Evolutionary conservation across 1,140 invertebrate species (phyloP).

Genomic region (Panulirus ornatus): DNA sequence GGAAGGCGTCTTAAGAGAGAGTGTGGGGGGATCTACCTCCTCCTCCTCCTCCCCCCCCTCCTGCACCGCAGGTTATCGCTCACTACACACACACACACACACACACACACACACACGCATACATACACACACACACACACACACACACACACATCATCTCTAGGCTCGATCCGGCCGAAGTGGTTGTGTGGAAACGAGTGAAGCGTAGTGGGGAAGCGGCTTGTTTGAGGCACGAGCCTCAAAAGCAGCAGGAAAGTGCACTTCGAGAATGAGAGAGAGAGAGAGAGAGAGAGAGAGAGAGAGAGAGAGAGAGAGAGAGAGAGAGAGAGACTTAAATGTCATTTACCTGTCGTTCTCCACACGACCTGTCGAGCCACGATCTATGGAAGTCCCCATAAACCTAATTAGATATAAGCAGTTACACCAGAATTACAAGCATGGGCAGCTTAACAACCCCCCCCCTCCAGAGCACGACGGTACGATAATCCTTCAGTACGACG

Average conservation of each 20-base stretch:
- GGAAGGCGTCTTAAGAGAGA: neutral
- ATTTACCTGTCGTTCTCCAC: too few relatives aligned
- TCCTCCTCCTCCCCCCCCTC: too few relatives aligned
- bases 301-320: constrained; percentile 17
- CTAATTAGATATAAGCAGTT: neutral
- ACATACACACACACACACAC: neutral
- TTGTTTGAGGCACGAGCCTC: neutral
- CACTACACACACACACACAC: neutral
- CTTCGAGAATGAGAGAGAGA: neutral
- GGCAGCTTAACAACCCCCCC: too few relatives aligned
- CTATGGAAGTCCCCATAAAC: neutral
- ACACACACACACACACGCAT: neutral
- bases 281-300: neutral
- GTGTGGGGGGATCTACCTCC: too few relatives aligned
- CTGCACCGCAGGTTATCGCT: neutral
- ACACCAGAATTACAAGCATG: neutral
- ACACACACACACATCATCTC: neutral
- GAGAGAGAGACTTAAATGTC: too few relatives aligned
- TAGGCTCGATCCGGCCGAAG: too few relatives aligned
- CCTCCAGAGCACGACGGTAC: too few relatives aligned
- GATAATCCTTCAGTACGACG: too few relatives aligned
- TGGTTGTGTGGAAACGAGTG: neutral
- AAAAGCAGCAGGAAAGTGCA: neutral
- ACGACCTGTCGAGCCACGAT: too few relatives aligned
- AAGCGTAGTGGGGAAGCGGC: neutral